These are phyloP conservation scores for Ganaspis brasiliensis DNA, from an alignment of 2,888 invertebrate species.

Conservation along the genomic window DNA sequence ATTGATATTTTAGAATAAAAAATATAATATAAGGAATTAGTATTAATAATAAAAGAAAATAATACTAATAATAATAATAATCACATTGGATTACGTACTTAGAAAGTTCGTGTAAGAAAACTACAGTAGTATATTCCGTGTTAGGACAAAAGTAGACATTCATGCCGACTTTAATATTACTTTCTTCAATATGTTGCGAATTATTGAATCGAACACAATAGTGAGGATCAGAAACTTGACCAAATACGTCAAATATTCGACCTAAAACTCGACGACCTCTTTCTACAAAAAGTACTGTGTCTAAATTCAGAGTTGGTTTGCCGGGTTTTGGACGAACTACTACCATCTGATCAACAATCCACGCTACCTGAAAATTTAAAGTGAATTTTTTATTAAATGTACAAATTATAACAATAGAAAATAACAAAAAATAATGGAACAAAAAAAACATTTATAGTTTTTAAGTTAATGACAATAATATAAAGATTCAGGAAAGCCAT, in stretches of 20 bases:
- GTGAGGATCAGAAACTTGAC: slow-evolving; percentile 91
- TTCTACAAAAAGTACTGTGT: slow-evolving; percentile 93
- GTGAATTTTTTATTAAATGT: slow-evolving; percentile 6
- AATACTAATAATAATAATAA: no score
- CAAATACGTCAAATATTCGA: slow-evolving; percentile 95
- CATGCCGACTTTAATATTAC: slow-evolving; percentile 86
- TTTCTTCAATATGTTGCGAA: slow-evolving; percentile 86
- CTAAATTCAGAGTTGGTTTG: slow-evolving; percentile 91
- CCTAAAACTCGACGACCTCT: slow-evolving; percentile 89
- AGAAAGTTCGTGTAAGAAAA: slow-evolving; percentile 88
- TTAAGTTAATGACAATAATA: no score
- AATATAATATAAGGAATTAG: no score
- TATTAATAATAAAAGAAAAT: slow-evolving; percentile 37
- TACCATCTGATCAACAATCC: slow-evolving; percentile 82
- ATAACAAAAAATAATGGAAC: no score
- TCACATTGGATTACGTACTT: slow-evolving; percentile 83
- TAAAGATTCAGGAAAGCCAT: no score
- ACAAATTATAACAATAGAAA: slow-evolving; percentile 33
- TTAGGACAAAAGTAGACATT: slow-evolving; percentile 92
- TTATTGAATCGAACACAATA: slow-evolving; percentile 96
- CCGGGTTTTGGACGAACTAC: slow-evolving; percentile 88
- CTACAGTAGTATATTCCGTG: slow-evolving; percentile 88
- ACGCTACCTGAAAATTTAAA: slow-evolving; percentile 79
- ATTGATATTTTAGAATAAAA: no score
- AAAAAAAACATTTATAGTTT: no score